Evolutionary conservation across 2,888 invertebrate genomes (phyloP).

Genomic region (Chrysina gloriosa): DNA sequence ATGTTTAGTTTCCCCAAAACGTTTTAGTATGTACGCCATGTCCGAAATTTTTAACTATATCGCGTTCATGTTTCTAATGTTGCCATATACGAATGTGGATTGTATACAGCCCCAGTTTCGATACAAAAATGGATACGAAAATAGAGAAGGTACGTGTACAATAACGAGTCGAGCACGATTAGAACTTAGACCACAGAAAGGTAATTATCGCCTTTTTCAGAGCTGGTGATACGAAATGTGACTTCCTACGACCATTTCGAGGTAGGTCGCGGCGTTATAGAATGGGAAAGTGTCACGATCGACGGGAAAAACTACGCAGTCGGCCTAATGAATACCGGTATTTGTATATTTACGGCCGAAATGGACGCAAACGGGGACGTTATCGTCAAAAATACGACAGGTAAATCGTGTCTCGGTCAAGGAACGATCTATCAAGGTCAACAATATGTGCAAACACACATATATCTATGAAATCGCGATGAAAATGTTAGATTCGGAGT

Average conservation of each 20-base stretch:
- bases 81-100: background rate
- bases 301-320: conserved; percentile 48
- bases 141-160: conserved; percentile 62
- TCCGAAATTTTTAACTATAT: background rate
- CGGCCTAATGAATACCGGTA: conserved; percentile 49
- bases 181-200: background rate
- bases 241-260: conserved; percentile 50
- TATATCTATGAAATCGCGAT: background rate
- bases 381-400: conserved; percentile 40
- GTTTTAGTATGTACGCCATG: no score
- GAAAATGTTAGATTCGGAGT: no score
- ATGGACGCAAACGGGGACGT: conserved; percentile 38
- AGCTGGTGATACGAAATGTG: conserved; percentile 51
- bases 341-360: conserved; percentile 47
- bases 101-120: conserved; percentile 56
- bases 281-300: conserved; percentile 52
- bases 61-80: background rate
- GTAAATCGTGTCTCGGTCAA: conserved; percentile 22
- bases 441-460: no score
- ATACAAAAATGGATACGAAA: conserved; percentile 57
- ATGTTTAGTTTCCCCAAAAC: no score
- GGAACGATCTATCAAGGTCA: background rate
- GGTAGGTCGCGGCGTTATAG: conserved; percentile 46
- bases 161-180: conserved; percentile 1
- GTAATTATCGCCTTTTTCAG: conserved; percentile 46